Evolutionary conservation across 2,113 vertebrate genomes (phyloP).

Genomic region (Poicephalus gulielmi): DNA sequence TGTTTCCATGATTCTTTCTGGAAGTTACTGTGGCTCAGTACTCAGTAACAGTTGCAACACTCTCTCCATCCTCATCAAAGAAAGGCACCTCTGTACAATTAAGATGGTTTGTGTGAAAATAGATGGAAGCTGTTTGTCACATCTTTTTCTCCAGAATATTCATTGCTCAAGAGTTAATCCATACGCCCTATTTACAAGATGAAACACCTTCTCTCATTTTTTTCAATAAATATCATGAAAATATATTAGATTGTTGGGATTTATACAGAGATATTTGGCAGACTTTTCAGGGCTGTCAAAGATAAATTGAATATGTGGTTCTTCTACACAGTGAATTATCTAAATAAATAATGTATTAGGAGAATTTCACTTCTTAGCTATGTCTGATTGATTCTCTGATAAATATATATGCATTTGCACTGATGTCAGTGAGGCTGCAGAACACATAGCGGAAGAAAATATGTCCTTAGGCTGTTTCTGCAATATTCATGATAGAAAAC

Average conservation of each 20-base stretch:
- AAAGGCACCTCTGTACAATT: not conserved
- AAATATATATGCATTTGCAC: not conserved
- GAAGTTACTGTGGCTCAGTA: not conserved
- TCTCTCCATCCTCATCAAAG: not conserved
- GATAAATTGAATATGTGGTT: not conserved
- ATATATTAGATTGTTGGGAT: not conserved
- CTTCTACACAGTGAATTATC: not conserved
- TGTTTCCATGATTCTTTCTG: not conserved
- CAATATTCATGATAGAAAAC: not conserved
- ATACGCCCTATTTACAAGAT: not conserved
- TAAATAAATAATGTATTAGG: slow-evolving; percentile 28
- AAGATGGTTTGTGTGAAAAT: not conserved
- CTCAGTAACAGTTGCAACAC: not conserved
- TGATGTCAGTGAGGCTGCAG: not conserved
- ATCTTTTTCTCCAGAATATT: not conserved
- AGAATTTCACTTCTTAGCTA: not conserved
- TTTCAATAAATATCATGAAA: slow-evolving; percentile 21
- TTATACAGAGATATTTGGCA: slow-evolving; percentile 2
- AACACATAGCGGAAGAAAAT: not conserved
- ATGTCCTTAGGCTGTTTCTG: not conserved
- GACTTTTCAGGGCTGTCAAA: slow-evolving; percentile 13
- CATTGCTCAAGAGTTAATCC: not conserved
- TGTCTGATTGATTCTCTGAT: not conserved
- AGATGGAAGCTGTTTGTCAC: not conserved
- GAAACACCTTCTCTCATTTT: slow-evolving; percentile 5